Conservation (phyloP, 2,888 invertebrate species). For the Epirrhoe tristata region DNA sequence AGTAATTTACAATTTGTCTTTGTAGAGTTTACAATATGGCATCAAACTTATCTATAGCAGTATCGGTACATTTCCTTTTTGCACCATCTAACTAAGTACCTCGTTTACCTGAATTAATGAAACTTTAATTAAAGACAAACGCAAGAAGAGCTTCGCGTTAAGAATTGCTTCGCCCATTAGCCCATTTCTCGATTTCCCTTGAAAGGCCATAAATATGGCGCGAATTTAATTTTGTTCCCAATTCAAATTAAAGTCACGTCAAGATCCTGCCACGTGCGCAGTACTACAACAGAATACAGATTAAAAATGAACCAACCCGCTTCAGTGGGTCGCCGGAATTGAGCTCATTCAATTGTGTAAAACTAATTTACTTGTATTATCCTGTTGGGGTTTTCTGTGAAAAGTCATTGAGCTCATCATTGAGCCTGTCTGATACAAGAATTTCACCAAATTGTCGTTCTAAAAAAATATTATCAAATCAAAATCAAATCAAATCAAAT, state of each 20-base stretch:
- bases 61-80: background rate
- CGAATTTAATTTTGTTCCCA: slow-evolving; percentile 79
- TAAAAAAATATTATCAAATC: too few species aligned
- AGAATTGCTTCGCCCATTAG: slow-evolving; percentile 48
- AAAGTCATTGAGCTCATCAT: slow-evolving; percentile 19
- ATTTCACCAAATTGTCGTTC: background rate
- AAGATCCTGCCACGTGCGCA: slow-evolving; percentile 75
- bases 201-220: slow-evolving; percentile 79
- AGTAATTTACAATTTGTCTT: background rate
- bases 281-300: slow-evolving; percentile 62
- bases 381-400: slow-evolving; percentile 30
- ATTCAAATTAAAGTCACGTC: slow-evolving; percentile 81
- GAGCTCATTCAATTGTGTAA: slow-evolving; percentile 40
- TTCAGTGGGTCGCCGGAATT: slow-evolving; percentile 34
- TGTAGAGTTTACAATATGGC: too few species aligned
- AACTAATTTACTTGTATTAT: slow-evolving; percentile 32
- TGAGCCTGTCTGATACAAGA: slow-evolving; percentile 17
- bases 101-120: slow-evolving; percentile 16
- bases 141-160: slow-evolving; percentile 45
- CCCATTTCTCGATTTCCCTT: slow-evolving; percentile 69
- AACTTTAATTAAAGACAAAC: slow-evolving; percentile 41
- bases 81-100: background rate
- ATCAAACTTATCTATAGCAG: too few species aligned
- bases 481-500: too few species aligned
- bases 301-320: slow-evolving; percentile 47